These are phyloP conservation scores for Penaeus chinensis DNA, from an alignment of 1,140 invertebrate genomes.

Conservation along the genomic window DNA sequence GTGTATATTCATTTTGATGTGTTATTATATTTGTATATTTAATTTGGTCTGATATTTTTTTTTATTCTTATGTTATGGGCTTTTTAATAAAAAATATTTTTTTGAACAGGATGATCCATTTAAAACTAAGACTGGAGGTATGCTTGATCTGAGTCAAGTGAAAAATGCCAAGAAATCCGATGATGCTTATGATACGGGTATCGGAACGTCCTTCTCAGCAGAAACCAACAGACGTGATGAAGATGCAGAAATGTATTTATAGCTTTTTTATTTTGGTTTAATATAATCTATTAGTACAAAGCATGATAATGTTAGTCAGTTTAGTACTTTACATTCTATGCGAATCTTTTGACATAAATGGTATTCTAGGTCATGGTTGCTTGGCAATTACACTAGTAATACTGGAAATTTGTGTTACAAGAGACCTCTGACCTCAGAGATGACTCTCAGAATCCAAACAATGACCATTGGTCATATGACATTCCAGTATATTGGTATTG, in stretches of 20 bases:
- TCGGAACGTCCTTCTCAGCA: conserved; percentile 96
- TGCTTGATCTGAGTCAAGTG: conserved; percentile 90
- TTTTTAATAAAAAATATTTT: neutral
- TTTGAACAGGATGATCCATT: conserved; percentile 72
- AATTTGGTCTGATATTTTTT: neutral
- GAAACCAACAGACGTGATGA: conserved; percentile 98
- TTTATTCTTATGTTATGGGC: neutral
- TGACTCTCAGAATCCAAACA: too few species aligned
- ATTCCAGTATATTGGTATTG: too few species aligned
- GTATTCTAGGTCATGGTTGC: too few species aligned
- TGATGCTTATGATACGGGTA: conserved; percentile 89
- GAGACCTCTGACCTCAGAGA: too few species aligned
- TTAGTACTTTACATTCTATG: neutral
- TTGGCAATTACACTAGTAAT: too few species aligned
- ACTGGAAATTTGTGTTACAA: too few species aligned
- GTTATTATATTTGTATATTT: neutral
- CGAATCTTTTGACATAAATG: too few species aligned
- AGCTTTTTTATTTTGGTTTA: neutral
- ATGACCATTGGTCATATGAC: too few species aligned
- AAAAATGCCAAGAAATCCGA: conserved; percentile 81
- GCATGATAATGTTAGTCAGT: neutral
- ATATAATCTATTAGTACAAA: neutral
- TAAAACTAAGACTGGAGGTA: conserved; percentile 84
- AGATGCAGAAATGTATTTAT: conserved; percentile 92
- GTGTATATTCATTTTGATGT: neutral